Percentiles rank a stretch among this genome's conserved stretches.
Evolutionary conservation across 2,888 invertebrate species (phyloP).

Genomic region (Leptogaster cylindrica): DNA sequence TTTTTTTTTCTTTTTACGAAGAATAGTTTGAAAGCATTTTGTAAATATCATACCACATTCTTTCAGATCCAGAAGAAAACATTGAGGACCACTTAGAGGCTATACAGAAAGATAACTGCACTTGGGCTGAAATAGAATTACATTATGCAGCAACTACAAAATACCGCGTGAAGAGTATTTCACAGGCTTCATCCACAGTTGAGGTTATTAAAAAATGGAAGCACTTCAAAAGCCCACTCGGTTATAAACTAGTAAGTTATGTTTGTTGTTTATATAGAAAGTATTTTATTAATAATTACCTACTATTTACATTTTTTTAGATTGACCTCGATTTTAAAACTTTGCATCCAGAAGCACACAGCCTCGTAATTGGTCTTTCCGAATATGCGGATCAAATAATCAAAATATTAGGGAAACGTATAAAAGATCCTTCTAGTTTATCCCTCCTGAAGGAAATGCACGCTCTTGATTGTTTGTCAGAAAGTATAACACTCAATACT

Average conservation of each 20-base stretch:
- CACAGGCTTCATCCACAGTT: background rate
- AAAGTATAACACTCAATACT: too few species aligned
- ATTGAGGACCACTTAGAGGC: background rate
- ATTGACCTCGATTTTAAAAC: background rate
- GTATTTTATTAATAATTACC: too few species aligned
- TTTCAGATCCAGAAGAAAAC: background rate
- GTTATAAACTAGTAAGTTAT: background rate
- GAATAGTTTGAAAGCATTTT: too few species aligned
- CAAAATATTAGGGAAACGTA: background rate
- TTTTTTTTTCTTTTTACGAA: too few species aligned
- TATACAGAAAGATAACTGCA: conserved; percentile 1
- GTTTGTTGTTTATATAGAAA: background rate
- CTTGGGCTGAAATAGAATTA: background rate
- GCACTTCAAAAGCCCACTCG: background rate
- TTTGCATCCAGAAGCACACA: background rate
- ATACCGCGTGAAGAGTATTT: too few species aligned
- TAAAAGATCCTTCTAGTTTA: background rate
- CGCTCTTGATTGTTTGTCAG: background rate
- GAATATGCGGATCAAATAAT: background rate
- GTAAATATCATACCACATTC: too few species aligned
- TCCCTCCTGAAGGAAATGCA: background rate
- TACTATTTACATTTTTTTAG: background rate
- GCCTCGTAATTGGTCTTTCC: background rate
- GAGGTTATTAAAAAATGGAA: background rate
- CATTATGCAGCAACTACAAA: background rate